Percentiles rank a stretch among this genome's conserved stretches.
phyloP scores from a whole-genome alignment of 35 echinoderm and acorn worm genomes.

The Strongylocentrotus purpuratus region DNA sequence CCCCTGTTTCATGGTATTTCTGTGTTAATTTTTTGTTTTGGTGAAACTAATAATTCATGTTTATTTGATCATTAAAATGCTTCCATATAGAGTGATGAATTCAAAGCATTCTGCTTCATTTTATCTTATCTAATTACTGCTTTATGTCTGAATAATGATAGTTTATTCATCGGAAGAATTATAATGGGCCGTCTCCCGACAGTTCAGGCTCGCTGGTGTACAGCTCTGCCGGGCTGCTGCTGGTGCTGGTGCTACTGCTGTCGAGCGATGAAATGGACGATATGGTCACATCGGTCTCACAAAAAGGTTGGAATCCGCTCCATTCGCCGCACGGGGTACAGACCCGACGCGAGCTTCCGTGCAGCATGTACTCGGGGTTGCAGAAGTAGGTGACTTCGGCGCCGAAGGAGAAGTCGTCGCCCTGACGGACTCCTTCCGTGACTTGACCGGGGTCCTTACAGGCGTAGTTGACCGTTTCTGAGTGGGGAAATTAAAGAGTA shows the following conservation, averaged over 20 bases:
- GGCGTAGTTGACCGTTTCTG: slow-evolving; percentile 13
- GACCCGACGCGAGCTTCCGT: slow-evolving; percentile 66
- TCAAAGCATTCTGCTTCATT: neutral
- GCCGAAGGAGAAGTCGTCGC: slow-evolving; percentile 60
- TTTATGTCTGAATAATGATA: neutral
- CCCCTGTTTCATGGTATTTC: neutral
- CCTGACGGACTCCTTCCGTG: slow-evolving; percentile 60
- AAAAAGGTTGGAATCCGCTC: slow-evolving; percentile 77
- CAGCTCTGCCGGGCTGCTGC: neutral
- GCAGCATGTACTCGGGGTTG: slow-evolving; percentile 50
- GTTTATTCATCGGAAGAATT: neutral
- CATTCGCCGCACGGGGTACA: slow-evolving; percentile 72
- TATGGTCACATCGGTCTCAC: neutral
- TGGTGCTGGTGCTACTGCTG: neutral
- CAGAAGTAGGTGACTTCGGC: slow-evolving; percentile 75
- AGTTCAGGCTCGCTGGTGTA: neutral
- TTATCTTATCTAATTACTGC: neutral
- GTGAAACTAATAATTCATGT: neutral
- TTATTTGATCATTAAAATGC: neutral
- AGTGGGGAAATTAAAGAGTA: no score
- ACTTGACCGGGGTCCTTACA: slow-evolving; percentile 72
- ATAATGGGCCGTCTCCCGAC: neutral
- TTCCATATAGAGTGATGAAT: neutral
- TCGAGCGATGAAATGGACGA: neutral
- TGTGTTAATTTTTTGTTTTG: neutral